phyloP scores from a whole-genome alignment of 2,113 vertebrate species.

The Callopanchax toddi region DNA sequence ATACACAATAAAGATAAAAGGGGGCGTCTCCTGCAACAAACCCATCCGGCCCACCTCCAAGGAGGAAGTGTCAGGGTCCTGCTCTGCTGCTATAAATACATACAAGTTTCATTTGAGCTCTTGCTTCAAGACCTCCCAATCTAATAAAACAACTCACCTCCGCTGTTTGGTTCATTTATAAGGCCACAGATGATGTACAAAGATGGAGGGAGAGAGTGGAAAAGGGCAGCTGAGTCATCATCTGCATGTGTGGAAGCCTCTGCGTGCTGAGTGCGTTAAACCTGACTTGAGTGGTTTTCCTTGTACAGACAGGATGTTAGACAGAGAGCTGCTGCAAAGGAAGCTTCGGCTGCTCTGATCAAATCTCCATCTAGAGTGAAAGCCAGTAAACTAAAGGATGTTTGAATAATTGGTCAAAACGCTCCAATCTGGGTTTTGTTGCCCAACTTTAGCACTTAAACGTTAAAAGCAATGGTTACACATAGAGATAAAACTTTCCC shows the following conservation, averaged over 20 bases:
- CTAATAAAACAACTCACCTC: constrained; percentile 63
- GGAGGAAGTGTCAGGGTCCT: constrained; percentile 52
- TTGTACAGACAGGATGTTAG: constrained; percentile 55
- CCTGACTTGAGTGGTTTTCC: constrained; percentile 52
- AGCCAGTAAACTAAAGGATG: neutral
- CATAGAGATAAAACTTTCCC: constrained; percentile 22
- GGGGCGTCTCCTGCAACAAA: constrained; percentile 42
- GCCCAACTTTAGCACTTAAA: constrained; percentile 12
- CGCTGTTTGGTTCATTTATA: constrained; percentile 44
- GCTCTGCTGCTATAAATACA: constrained; percentile 65
- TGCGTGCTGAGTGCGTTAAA: constrained; percentile 62
- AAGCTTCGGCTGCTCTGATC: constrained; percentile 12
- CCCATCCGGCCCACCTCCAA: constrained; percentile 35
- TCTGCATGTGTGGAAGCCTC: constrained; percentile 28
- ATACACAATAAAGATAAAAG: constrained; percentile 51
- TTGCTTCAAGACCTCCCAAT: constrained; percentile 48
- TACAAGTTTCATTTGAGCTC: constrained; percentile 30
- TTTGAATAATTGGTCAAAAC: constrained; percentile 5
- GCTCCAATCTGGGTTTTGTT: constrained; percentile 6
- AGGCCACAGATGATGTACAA: constrained; percentile 56
- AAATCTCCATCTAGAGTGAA: constrained; percentile 24
- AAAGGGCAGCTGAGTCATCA: constrained; percentile 63
- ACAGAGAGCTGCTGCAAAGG: constrained; percentile 16
- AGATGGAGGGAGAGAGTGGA: constrained; percentile 30
- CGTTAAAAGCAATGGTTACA: constrained; percentile 35